Percentiles rank a stretch among this genome's conserved stretches.
phyloP scores from a whole-genome alignment of 1,140 invertebrate species.

The Anastatus disparis region DNA sequence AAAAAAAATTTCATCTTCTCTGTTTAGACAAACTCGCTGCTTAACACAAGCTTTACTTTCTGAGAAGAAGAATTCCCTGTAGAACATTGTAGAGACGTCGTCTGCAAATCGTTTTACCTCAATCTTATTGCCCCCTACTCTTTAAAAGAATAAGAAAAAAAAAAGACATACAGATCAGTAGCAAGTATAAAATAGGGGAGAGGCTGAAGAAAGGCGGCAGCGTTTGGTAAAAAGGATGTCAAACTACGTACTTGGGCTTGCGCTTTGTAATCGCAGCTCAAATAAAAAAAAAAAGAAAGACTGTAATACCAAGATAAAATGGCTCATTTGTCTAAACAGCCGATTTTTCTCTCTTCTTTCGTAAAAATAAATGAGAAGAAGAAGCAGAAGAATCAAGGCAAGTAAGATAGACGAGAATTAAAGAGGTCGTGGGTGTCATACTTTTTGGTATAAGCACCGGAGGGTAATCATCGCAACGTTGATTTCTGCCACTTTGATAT shows the following conservation, averaged over 20 bases:
- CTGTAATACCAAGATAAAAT: constrained; percentile 64
- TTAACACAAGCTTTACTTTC: no score
- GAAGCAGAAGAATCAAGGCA: constrained; percentile 17
- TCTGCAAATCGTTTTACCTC: constrained; percentile 62
- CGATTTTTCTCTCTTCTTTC: constrained; percentile 57
- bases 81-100: constrained; percentile 47
- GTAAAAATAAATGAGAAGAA: constrained; percentile 6
- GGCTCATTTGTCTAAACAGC: constrained; percentile 65
- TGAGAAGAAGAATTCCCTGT: constrained; percentile 47
- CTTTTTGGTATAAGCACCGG: constrained; percentile 45
- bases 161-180: neutral
- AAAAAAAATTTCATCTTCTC: no score
- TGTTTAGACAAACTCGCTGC: no score
- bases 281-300: constrained; percentile 64
- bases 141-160: neutral
- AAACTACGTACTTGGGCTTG: constrained; percentile 38
- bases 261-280: constrained; percentile 59
- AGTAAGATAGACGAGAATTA: constrained; percentile 28
- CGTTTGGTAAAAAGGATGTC: constrained; percentile 43
- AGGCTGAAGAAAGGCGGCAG: neutral
- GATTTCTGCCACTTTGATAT: constrained; percentile 56
- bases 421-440: no score
- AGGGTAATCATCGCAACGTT: constrained; percentile 60
- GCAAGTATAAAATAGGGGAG: neutral
- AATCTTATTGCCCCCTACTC: constrained; percentile 55